Evolutionary conservation across 2,888 invertebrate species (phyloP), one percentile per base, ranked within the genome.

Genomic region (Gibbula magus): DNA sequence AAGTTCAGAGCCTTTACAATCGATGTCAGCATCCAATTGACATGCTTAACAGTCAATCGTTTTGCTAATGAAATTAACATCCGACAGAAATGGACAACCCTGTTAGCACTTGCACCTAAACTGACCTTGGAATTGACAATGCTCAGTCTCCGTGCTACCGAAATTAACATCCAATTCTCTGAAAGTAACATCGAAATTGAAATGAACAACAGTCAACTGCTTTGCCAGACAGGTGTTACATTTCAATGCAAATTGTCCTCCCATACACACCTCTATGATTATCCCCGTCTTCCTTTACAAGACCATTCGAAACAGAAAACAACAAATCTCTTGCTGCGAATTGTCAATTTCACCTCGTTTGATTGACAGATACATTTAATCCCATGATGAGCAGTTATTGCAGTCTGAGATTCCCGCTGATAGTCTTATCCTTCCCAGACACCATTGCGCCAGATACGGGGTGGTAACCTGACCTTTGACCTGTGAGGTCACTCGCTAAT

Each of bases 311-410:
- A 25, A 16, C 29, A 16, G 29, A 29, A 29, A 29, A 61, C 61
- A 29, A 29, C 29, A 61, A 61, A 22, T 29, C 61, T 25, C 61
- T 25, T 29, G 29, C 61, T 61, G 61, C 1, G 61, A 61, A 29
- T 61, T 61, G 61, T 61, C 61, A 61, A 61, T 61, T 61, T 29
- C 61, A 7, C 25, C 61, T 61, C 25, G 25, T 61, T 61, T 61
- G 61, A 61, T 61, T 25, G 61, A 61, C 61, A 61, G 61, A 61
- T 61, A 61, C 61, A 61, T 61, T 61, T 61, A 61, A 61, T 61
- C 29, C n/a, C 29, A 29, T 61, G 61, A 61, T 61, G 61, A 61
- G 61, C 10, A 61, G 61, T 61, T 61, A 61, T 61, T 61, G 61
- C 29, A 16, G 61, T 61, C 61, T 61, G 16, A 18, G 20, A 25